Evolutionary conservation across 2,888 invertebrate genomes (phyloP).

Genomic region (Rotaria magnacalcarata): DNA sequence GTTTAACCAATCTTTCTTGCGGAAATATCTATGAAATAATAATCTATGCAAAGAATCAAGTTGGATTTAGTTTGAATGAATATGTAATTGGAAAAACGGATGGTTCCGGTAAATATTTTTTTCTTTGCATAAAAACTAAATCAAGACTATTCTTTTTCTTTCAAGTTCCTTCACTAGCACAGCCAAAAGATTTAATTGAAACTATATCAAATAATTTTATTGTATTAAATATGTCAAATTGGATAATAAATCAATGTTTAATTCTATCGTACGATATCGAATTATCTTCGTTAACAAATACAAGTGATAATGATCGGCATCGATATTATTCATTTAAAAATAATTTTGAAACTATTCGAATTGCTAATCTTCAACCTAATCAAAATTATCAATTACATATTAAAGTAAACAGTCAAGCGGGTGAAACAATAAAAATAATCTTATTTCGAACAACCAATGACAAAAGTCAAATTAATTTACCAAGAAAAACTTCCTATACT

Average conservation of each 20-base stretch:
- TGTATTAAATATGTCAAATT: not conserved
- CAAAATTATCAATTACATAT: conserved; percentile 16
- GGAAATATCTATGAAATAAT: conserved; percentile 2
- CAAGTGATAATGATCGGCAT: not conserved
- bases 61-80: not conserved
- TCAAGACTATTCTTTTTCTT: not conserved
- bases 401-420: not conserved
- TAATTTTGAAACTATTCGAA: not conserved
- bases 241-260: not conserved
- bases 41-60: not conserved
- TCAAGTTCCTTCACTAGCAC: not conserved
- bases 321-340: not conserved
- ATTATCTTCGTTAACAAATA: not conserved
- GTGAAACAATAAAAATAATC: not conserved
- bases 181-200: conserved; percentile 6
- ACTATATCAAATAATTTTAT: not conserved
- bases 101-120: not conserved
- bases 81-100: not conserved
- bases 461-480: not conserved
- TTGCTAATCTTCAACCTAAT: not conserved
- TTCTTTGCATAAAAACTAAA: no score
- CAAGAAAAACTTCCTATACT: not conserved
- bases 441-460: not conserved
- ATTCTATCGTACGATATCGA: not conserved
- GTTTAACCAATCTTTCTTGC: not conserved